Percentiles rank a stretch among this genome's conserved stretches.
These are phyloP conservation scores for Taxidea taxus DNA, from an alignment of 2,113 vertebrate genomes.

Conservation along the genomic window DNA sequence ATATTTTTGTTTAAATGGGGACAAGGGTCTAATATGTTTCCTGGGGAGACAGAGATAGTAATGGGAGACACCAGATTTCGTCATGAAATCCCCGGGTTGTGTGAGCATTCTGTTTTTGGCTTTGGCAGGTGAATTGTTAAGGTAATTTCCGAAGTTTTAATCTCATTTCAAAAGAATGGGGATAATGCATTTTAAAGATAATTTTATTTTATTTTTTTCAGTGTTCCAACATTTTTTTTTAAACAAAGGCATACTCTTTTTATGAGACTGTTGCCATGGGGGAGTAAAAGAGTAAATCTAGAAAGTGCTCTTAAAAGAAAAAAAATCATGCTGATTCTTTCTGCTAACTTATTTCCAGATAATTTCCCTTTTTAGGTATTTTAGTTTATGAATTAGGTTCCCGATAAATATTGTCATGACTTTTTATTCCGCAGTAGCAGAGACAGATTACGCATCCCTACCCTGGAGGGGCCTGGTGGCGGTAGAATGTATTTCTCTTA, in stretches of 20 bases:
- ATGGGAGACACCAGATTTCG: not conserved
- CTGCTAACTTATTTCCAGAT: not conserved
- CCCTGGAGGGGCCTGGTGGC: too few species aligned
- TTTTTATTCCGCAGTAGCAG: fast-evolving
- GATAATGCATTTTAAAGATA: not conserved
- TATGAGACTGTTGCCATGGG: not conserved
- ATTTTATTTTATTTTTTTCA: too few species aligned
- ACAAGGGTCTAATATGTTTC: not conserved
- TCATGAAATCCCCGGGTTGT: conserved; percentile 77
- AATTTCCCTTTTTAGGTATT: not conserved
- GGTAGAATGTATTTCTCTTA: too few species aligned
- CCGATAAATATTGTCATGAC: not conserved
- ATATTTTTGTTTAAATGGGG: not conserved
- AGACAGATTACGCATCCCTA: fast-evolving
- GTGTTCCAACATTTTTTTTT: not conserved
- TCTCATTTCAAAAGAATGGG: not conserved
- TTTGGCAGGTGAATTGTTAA: conserved; percentile 81
- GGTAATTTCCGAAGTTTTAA: conserved; percentile 73
- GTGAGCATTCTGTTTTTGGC: conserved; percentile 80
- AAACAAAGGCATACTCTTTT: not conserved
- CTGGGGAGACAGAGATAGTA: not conserved
- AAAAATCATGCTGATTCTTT: not conserved
- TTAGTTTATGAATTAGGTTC: not conserved
- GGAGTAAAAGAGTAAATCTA: not conserved
- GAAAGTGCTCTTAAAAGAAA: not conserved